Percentiles rank a stretch among this genome's conserved stretches.
These are phyloP conservation scores for Aplodontia rufa DNA, from an alignment of 2,113 vertebrate genomes.

Conservation along the genomic window DNA sequence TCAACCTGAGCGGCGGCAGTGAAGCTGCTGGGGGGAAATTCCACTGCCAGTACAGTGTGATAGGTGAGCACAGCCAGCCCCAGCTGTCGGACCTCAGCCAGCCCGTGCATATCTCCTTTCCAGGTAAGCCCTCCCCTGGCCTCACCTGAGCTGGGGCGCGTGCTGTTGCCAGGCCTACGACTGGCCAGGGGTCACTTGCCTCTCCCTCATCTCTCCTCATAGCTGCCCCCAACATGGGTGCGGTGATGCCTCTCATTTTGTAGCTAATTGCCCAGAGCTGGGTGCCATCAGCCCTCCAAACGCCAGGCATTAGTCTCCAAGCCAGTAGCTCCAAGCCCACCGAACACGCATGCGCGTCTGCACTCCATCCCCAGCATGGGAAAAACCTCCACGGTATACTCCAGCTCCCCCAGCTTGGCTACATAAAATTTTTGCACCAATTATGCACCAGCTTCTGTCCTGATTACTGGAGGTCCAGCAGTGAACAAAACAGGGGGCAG, in stretches of 20 bases:
- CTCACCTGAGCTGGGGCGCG: rapidly evolving
- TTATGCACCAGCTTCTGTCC: too few species aligned
- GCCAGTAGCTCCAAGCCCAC: too few species aligned
- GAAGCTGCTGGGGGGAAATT: not conserved
- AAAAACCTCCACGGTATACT: too few species aligned
- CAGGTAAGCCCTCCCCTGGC: constrained; percentile 61
- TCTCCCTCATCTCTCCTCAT: not conserved
- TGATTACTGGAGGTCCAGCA: too few species aligned
- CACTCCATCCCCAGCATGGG: too few species aligned
- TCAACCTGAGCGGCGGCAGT: constrained; percentile 48
- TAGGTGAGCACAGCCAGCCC: constrained; percentile 31
- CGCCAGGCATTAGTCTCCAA: not conserved
- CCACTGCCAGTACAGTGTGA: constrained; percentile 60
- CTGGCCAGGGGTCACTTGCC: not conserved
- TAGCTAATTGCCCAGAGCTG: not conserved
- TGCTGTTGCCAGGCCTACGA: not conserved
- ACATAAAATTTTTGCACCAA: not conserved
- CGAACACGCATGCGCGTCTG: too few species aligned
- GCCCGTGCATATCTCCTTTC: not conserved
- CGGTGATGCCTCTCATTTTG: not conserved
- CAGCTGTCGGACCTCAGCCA: constrained; percentile 67
- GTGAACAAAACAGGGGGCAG: not conserved
- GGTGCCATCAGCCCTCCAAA: too few species aligned
- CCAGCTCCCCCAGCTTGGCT: not conserved
- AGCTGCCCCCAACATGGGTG: not conserved